Evolutionary conservation across 1,140 invertebrate species (phyloP), one percentile per base, ranked within the genome.

Genomic region (Diorhabda carinulata): DNA sequence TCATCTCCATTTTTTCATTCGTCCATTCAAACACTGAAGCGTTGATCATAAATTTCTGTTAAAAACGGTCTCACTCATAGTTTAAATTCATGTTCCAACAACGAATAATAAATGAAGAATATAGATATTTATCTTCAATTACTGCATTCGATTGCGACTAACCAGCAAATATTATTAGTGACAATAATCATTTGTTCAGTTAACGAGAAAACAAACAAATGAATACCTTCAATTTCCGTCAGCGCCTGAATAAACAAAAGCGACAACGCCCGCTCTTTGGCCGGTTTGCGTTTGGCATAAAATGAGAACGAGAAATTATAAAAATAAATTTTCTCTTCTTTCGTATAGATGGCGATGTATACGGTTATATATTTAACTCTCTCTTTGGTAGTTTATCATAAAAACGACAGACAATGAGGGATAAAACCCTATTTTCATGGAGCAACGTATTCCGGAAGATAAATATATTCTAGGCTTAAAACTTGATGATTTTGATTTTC

Each of bases 121-220:
- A 52, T 52, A 52, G 47, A 52, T 52, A 52, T 52, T 52, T 52
- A 52, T 52, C 47, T 52, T 52, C 47, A 52, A 52, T 52, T 52
- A 52, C 25, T 25, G 25, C 25, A 25, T 25, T 25, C 25, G 25
- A 25, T 52, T 8, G 2, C 4, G 6, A 6, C 47, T 52, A 52
- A 52, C 3, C n/a, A 52, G n/a, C 47, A n/a, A 52, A 52, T 52
- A 52, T 52, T 52, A 52, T 52, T 52, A 52, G 47, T 52, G n/a
- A 52, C 47, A 52, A 52, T 52, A 52, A 8, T 2, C 47, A 52
- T 52, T 52, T 52, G 47, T 52, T 52, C n/a, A 52, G 47, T 52
- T 52, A 6, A 52, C 47, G 47, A 52, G 6, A 52, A n/a, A 52
- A 52, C 47, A 52, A 52, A 52, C 47, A 52, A 52, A 52, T 52